Conservation (phyloP, 2,797 vertebrate genomes). For the Rhinatrema bivittatum region DNA sequence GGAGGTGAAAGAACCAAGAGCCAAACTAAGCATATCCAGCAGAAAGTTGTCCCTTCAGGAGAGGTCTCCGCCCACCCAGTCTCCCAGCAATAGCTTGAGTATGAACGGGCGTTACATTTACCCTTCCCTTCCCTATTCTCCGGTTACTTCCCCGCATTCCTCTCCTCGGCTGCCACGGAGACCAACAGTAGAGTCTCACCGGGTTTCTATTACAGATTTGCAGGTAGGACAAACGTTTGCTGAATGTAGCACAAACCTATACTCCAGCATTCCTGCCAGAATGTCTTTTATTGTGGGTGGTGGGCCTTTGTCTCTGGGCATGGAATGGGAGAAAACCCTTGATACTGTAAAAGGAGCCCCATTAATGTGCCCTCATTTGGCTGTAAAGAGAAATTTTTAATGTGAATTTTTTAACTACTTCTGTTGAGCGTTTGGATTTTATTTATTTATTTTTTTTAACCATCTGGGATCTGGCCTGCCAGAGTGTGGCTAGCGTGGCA, state of each 20-base stretch:
- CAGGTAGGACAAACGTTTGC: slow-evolving; percentile 64
- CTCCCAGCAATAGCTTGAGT: slow-evolving; percentile 52
- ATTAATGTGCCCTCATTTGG: no score
- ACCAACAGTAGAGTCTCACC: slow-evolving; percentile 90
- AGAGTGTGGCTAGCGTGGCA: no score
- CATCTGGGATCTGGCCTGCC: no score
- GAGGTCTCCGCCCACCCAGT: slow-evolving; percentile 56
- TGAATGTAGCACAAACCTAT: no score
- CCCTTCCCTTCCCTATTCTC: slow-evolving; percentile 78
- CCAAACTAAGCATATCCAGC: slow-evolving; percentile 66
- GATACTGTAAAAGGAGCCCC: no score
- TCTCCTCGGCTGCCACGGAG: slow-evolving; percentile 83
- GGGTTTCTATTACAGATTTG: slow-evolving; percentile 89
- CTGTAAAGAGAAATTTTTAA: no score
- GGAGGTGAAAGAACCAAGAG: slow-evolving; percentile 46
- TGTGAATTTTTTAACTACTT: no score
- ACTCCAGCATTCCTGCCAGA: background rate
- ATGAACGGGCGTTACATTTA: slow-evolving; percentile 73
- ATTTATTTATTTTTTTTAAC: no score
- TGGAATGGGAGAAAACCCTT: no score
- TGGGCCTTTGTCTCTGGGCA: accelerated
- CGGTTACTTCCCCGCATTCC: slow-evolving; percentile 83
- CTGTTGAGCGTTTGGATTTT: no score
- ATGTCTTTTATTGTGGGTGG: background rate
- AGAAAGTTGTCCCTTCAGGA: slow-evolving; percentile 91